Base-by-base conservation (phyloP, 2,888 invertebrate species). In the Orthosia gothica region DNA sequence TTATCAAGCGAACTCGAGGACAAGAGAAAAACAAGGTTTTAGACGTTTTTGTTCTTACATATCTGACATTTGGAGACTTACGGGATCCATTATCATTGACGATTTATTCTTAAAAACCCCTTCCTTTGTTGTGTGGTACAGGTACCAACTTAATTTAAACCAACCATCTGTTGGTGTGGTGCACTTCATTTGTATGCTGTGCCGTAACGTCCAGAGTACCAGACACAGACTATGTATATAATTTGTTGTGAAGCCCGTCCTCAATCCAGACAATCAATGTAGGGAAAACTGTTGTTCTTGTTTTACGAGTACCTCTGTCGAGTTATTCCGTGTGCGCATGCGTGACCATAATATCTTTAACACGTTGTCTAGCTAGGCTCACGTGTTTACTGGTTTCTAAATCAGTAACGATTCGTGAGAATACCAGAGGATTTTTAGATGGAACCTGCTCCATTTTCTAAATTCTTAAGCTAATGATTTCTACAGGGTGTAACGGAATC, bases 311-410 rank as follows among this genome's bases (percentile, higher is more conserved):
- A n/a, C n/a, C 0, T 49, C 20, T 15, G 12, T 26, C 47, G 26
- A 18, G 0, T n/a, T n/a, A n/a, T n/a, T n/a, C n/a, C 18, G 9
- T 26, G 12, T 16, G 75, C 75, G 78, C 75, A 70, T 76, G 79
- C 78, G 75, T 62, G 61, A 20, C 18, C 18, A 7, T 45, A 55
- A 76, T 16, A 3, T 54, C 15, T 3, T 75, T 13, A 47, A 18
- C 20, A 54, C 11, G 2, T 40, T 26, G 47, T 69, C 32, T 70
- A 49, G 4, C n/a, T 50, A 18, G 16, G 40, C 47, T 49, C 26
- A 40, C 12, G n/a, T 57, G 16, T 77, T n/a, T 54, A 54, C 20
- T 32, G n/a, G 20, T 52, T 40, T 12, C 5, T 32, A 11, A 47
- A 26, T 7, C 11, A 32, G 57, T 12, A 57, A 58, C 2, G 3